Evolutionary conservation across 1,140 invertebrate genomes (phyloP).

Genomic region (Macrocentrus cingulum): DNA sequence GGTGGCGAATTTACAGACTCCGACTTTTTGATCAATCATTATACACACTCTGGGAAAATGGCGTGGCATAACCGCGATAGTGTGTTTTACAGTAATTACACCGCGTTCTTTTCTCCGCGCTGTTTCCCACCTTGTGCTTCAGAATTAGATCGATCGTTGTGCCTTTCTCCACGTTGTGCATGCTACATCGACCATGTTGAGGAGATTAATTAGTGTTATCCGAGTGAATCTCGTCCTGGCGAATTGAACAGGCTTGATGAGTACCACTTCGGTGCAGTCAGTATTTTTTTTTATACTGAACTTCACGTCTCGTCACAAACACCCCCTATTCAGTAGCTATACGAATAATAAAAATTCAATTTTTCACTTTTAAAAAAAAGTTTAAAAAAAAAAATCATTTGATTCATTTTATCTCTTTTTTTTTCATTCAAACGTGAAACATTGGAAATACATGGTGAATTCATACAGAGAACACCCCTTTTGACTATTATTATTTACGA

Average conservation of each 20-base stretch:
- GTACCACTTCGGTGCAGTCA: background rate
- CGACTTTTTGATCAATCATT: constrained; percentile 16
- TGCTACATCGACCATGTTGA: background rate
- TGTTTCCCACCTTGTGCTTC: background rate
- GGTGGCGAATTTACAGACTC: background rate
- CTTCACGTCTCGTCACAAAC: no score
- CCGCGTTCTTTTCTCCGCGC: constrained; percentile 13
- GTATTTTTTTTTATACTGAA: no score
- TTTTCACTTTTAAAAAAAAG: no score
- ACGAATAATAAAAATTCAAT: no score
- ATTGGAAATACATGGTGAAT: background rate
- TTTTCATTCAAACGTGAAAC: background rate
- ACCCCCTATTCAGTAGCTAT: no score
- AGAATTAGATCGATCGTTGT: constrained; percentile 18
- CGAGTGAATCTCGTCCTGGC: constrained; percentile 11
- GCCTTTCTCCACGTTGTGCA: background rate
- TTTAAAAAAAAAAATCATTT: no score
- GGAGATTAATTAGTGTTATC: constrained; percentile 23
- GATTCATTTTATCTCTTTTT: background rate
- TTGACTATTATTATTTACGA: constrained; percentile 5
- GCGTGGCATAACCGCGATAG: constrained; percentile 13
- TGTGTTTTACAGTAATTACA: constrained; percentile 25
- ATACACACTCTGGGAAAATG: background rate
- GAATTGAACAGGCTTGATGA: background rate
- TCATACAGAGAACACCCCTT: no score